Percentiles rank a stretch among this genome's conserved stretches.
These are phyloP conservation scores for Cacatua alba DNA, from an alignment of 2,113 vertebrate genomes.

Conservation along the genomic window DNA sequence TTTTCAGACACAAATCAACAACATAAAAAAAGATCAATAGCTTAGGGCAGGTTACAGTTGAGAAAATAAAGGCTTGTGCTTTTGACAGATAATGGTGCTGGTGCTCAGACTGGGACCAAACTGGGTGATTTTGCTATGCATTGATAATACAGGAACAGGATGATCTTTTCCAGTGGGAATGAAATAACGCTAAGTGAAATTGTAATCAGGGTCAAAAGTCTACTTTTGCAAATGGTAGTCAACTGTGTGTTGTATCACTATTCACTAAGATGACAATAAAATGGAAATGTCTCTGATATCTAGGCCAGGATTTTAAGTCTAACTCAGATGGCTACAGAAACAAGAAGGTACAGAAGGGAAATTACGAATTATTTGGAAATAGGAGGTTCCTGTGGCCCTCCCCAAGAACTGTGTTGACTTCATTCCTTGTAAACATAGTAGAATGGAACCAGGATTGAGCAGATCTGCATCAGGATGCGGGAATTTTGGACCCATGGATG, in stretches of 20 bases:
- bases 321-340: background rate
- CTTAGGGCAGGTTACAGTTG: background rate
- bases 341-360: background rate
- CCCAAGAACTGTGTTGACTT: background rate
- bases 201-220: background rate
- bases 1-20: background rate
- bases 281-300: background rate
- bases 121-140: background rate
- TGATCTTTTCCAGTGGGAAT: background rate
- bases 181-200: background rate
- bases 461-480: fast-evolving
- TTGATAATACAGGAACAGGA: background rate
- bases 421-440: background rate
- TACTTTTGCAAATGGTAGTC: background rate
- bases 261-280: background rate
- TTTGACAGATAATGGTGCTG: background rate
- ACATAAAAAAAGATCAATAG: background rate
- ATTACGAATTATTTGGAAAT: background rate
- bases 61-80: background rate
- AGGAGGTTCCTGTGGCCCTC: background rate
- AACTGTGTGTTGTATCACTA: background rate
- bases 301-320: background rate
- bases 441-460: background rate
- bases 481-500: fast-evolving
- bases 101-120: background rate